phyloP scores from a whole-genome alignment of 2,797 vertebrate genomes.

The Gallirallus australis region DNA sequence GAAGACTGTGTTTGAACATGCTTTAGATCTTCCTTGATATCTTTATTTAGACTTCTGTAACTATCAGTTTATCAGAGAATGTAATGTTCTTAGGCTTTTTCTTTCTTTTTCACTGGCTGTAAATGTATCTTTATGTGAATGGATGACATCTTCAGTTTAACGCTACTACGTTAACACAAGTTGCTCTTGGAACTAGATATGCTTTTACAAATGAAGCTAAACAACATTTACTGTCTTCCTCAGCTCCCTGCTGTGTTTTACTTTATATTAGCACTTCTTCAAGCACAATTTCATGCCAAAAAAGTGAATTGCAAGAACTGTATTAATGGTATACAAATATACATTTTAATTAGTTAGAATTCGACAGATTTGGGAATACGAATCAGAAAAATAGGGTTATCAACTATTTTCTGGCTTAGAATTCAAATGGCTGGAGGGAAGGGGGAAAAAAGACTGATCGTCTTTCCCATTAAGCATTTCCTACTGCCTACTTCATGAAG shows the following conservation, averaged over 20 bases:
- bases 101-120: not conserved
- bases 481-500: not conserved
- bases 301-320: not conserved
- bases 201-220: not conserved
- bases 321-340: not conserved
- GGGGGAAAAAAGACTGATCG: accelerated
- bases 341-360: not conserved
- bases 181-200: not conserved
- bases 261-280: not conserved
- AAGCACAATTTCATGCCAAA: not conserved
- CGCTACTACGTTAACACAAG: not conserved
- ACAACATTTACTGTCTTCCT: not conserved
- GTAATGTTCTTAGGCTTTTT: not conserved
- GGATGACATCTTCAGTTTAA: not conserved
- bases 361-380: not conserved
- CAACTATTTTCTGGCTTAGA: not conserved
- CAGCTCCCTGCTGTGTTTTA: not conserved
- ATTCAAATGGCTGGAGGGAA: not conserved
- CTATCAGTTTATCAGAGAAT: not conserved
- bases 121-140: not conserved
- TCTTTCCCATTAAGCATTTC: not conserved
- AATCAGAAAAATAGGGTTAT: not conserved
- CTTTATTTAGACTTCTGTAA: constrained; percentile 6
- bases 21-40: constrained; percentile 43
- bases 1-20: not conserved